These are phyloP conservation scores for Alcis repandata DNA, from an alignment of 2,888 invertebrate genomes.

Conservation along the genomic window DNA sequence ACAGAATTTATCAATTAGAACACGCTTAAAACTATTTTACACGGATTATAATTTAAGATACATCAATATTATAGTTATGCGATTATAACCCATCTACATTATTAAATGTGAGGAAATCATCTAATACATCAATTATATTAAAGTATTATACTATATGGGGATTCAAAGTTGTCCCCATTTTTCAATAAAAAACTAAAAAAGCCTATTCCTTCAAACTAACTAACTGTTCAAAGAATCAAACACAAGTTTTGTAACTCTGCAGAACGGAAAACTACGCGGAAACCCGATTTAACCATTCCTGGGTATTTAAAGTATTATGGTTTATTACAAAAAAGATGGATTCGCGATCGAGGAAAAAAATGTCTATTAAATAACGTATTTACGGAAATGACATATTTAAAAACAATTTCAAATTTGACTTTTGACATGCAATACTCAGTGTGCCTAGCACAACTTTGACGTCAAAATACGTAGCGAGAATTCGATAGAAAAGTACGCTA, in stretches of 20 bases:
- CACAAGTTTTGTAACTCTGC: background rate
- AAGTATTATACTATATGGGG: constrained; percentile 7
- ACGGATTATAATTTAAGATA: constrained; percentile 37
- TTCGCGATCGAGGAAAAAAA: background rate
- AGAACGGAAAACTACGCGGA: background rate
- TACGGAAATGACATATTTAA: too few relatives aligned
- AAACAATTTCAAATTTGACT: too few relatives aligned
- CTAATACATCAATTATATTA: constrained; percentile 25
- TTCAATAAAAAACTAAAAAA: background rate
- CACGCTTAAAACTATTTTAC: constrained; percentile 33
- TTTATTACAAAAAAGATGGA: too few relatives aligned
- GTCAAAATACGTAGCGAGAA: too few relatives aligned
- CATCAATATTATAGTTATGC: constrained; percentile 40
- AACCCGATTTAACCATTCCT: background rate
- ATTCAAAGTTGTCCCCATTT: background rate
- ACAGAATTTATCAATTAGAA: constrained; percentile 29
- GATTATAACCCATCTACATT: constrained; percentile 43
- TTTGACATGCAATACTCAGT: too few relatives aligned
- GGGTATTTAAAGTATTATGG: too few relatives aligned
- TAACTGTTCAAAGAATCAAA: background rate
- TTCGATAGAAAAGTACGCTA: too few relatives aligned
- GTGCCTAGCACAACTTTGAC: too few relatives aligned
- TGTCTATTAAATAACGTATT: background rate
- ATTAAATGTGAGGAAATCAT: constrained; percentile 38
- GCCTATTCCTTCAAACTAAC: background rate